Base-by-base conservation (phyloP, 2,113 vertebrate species). In the Sarotherodon lohbergeri region DNA sequence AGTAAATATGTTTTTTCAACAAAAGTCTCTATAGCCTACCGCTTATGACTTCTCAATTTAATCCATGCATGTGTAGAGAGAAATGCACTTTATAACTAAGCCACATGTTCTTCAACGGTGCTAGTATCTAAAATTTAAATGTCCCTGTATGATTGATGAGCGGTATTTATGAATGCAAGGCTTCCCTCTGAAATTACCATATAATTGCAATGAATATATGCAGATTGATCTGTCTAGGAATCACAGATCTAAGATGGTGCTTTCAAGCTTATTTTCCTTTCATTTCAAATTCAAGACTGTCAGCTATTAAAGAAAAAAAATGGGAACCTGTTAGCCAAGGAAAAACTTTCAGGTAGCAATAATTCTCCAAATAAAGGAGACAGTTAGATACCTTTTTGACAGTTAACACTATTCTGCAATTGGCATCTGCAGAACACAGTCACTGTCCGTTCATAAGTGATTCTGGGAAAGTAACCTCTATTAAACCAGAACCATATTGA, bases 171-270 rank as follows among this genome's bases (percentile, higher is more conserved):
- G 91, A 95, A 93, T 85, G 71, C 89, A 79, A 91, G 82, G 57
- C 82, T 92, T 88, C 43, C 52, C 52, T 88, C 84, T 88, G 83
- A 83, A 92, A 94, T 94, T 91, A 90, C 63, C 90, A 92, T 92
- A 88, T 87, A 92, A 95, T 93, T 92, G 73, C 68, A 39, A 48
- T 88, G 88, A 89, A 94, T 93, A 89, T 92, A 94, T 95, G 92
- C 92, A 95, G 91, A 91, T 91, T 90, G 87, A 89, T 95, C 91
- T 84, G 80, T 86, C 85, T 41, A 11, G 76, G 87, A 88, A 89
- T 91, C 52, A 6, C 82, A 59, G 13, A 91, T 89, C 84, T 83
- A 39, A 89, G 91, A 90, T 71, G 11, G 71, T 80, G 79, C 88
- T 92, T 91, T 91, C 55, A 83, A 80, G 27, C 90, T 89, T 32